Evolutionary conservation across 2,888 invertebrate genomes (phyloP), one percentile per base, ranked within the genome.

Genomic region (Atherix ibis): DNA sequence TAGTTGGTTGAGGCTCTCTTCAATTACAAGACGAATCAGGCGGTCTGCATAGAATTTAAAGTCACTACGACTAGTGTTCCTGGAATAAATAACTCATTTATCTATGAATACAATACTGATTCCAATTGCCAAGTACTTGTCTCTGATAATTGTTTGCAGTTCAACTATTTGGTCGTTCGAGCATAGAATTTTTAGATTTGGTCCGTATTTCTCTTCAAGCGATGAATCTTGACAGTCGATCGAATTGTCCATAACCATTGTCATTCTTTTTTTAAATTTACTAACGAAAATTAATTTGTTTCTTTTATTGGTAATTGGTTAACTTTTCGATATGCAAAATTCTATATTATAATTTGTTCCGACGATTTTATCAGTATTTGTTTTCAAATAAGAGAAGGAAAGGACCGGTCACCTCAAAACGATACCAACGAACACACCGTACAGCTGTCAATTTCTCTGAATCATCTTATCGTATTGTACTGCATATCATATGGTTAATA

Each of bases 1-100:
- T 35, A 95, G 64, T 54, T 92, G 92, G 63, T 98, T 98, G 18
- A 98, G 66, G 43, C 95, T 95, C 59, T 97, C 97, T 56, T 98
- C 98, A 40, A 98, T 94, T 2, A 98, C 94, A 24, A 98, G 67
- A 3, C 98, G 76, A 51, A 98, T 98, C 59, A 98, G 65, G 43
- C 98, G 77, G 60, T 98, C 98, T 0, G 97, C 97, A 60, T 89
- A 95, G 63, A 98, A 98, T 56, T 97, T 94, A 58, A 98, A 98
- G 62, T 98, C 97, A 64, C 84, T 89, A 46, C 92, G 70, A 3
- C 78, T 67, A 16, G 94, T 95, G 48, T 82, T 84, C 58, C 95
- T 97, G 56, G 43, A 62, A 70, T 9, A 17, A 31, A 35, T 6
- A 25, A 18, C 18, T 31, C 15, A 29, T 5, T 6, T 8, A 6